phyloP scores from a whole-genome alignment of 2,888 invertebrate species.

The Bimastos eiseni region DNA sequence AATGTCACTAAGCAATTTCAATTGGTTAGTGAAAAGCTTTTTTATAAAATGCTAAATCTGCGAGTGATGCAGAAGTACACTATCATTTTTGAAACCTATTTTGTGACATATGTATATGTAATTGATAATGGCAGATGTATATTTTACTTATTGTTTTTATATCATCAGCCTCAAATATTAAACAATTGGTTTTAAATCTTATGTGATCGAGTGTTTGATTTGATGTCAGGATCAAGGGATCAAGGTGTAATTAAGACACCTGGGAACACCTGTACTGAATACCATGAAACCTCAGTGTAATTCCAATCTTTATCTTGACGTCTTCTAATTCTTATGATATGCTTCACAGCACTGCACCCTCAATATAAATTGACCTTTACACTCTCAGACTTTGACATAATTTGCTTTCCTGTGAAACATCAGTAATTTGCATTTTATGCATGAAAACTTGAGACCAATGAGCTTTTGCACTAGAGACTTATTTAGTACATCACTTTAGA shows the following conservation, averaged over 20 bases:
- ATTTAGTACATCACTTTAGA: background rate
- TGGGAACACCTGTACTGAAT: background rate
- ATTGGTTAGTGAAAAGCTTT: too few species aligned
- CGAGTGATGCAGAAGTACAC: background rate
- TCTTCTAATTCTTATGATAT: background rate
- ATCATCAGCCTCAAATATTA: background rate
- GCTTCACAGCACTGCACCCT: background rate
- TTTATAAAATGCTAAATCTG: background rate
- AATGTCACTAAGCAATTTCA: background rate
- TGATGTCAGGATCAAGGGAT: background rate
- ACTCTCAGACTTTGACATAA: background rate
- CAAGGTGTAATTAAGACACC: background rate
- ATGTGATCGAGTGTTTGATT: background rate
- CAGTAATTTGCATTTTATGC: background rate
- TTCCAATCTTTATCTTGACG: background rate
- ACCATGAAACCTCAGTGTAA: constrained; percentile 6
- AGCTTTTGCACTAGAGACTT: background rate
- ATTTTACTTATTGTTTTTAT: background rate
- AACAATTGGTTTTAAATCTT: background rate
- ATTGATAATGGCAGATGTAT: background rate
- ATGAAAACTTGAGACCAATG: background rate
- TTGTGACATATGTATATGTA: background rate
- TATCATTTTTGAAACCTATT: background rate
- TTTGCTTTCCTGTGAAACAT: background rate
- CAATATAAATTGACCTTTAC: background rate